phyloP scores from a whole-genome alignment of 2,797 vertebrate species.

The Sebastes itinus region DNA sequence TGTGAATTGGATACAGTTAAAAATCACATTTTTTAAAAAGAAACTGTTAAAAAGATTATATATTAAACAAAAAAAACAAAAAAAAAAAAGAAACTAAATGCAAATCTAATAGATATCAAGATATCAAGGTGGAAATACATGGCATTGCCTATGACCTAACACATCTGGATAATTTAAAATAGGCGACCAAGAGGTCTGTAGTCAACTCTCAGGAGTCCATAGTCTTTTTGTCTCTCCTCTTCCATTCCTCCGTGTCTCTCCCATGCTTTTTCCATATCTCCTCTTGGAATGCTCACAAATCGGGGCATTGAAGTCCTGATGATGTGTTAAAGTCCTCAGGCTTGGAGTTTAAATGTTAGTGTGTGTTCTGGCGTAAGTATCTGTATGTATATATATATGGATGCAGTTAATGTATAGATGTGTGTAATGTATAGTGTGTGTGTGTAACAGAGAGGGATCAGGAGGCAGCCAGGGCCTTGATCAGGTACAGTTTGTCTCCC shows the following conservation, averaged over 20 bases:
- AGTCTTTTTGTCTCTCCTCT: conserved; percentile 52
- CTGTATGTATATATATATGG: conserved; percentile 30
- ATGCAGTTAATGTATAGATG: conserved; percentile 45
- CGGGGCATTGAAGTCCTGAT: conserved; percentile 69
- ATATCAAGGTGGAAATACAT: conserved; percentile 82
- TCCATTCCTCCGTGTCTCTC: conserved; percentile 47
- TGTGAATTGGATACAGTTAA: conserved; percentile 61
- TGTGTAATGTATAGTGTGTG: conserved; percentile 1
- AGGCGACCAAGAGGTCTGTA: conserved; percentile 75
- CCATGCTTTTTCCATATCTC: conserved; percentile 53
- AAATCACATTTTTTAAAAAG: conserved; percentile 73
- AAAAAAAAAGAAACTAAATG: conserved; percentile 67
- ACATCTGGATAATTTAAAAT: conserved; percentile 80
- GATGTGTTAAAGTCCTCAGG: conserved; percentile 73
- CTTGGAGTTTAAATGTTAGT: conserved; percentile 74
- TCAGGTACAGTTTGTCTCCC: conserved; percentile 94
- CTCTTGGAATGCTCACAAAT: conserved; percentile 82
- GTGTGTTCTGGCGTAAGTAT: conserved; percentile 66
- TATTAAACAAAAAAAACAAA: conserved; percentile 69
- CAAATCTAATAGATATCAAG: conserved; percentile 80
- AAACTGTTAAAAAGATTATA: conserved; percentile 81
- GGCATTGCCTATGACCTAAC: conserved; percentile 78
- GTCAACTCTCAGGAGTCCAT: conserved; percentile 73
- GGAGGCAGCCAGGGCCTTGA: conserved; percentile 90
- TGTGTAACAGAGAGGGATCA: conserved; percentile 71